These are phyloP conservation scores for Fragum whitleyi DNA, from an alignment of 2,888 invertebrate genomes.

Conservation along the genomic window DNA sequence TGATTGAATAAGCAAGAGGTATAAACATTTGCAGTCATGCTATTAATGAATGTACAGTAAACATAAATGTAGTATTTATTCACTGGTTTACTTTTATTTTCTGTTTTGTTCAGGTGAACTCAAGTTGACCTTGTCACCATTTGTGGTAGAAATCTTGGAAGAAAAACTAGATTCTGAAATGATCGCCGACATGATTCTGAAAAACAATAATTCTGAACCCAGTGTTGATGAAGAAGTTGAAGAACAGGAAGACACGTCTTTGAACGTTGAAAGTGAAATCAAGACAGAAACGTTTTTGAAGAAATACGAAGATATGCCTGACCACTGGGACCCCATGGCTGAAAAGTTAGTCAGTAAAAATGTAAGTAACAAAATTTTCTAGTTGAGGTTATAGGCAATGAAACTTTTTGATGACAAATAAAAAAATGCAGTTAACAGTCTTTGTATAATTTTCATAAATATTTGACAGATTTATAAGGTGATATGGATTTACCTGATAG, in stretches of 20 bases:
- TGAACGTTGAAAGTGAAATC: not conserved
- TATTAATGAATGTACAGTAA: too few relatives aligned
- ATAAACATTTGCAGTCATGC: too few relatives aligned
- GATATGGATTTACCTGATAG: too few relatives aligned
- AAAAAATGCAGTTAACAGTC: too few relatives aligned
- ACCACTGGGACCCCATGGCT: slow-evolving; percentile 75
- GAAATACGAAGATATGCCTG: slow-evolving; percentile 68
- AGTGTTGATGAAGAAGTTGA: not conserved
- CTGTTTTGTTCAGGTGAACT: slow-evolving; percentile 74
- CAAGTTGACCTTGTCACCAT: slow-evolving; percentile 78
- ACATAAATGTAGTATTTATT: too few relatives aligned
- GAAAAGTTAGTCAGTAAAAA: slow-evolving; percentile 64
- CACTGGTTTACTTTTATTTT: too few relatives aligned
- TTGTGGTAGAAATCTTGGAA: slow-evolving; percentile 83
- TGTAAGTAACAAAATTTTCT: slow-evolving; percentile 20
- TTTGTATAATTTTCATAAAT: too few relatives aligned
- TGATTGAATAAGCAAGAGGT: too few relatives aligned
- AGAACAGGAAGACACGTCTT: not conserved
- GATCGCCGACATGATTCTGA: slow-evolving; percentile 75
- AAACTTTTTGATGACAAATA: too few relatives aligned
- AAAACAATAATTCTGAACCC: slow-evolving; percentile 29
- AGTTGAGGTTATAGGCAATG: not conserved
- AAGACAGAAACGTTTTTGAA: slow-evolving; percentile 32
- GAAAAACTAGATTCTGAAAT: slow-evolving; percentile 80
- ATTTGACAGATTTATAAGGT: too few relatives aligned